Base-by-base conservation (phyloP, 2,797 vertebrate genomes). In the Trachops cirrhosus region DNA sequence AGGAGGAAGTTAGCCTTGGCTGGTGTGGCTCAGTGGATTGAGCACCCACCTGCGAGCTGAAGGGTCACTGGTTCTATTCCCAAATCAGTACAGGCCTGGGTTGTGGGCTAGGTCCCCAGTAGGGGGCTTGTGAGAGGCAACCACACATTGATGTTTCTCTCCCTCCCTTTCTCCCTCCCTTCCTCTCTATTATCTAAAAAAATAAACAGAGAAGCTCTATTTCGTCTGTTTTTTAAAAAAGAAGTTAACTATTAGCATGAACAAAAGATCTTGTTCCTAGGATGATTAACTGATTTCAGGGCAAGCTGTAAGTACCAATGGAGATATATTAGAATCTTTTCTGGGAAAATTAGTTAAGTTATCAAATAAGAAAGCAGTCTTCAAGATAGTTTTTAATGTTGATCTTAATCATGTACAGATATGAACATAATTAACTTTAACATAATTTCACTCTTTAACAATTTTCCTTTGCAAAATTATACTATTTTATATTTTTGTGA, bases 301-400 rank as follows among this genome's bases (percentile, higher is more conserved):
- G 67, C 52, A 93, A 75, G 22, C 46, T 57, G 22, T 44, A 80
- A 59, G 14, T 73, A 92, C n/a, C 41, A 92, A 5, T 59, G 48
- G 59, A 93, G 73, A 84, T 57, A 79, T 41, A 86, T 16, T 87
- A 34, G 68, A 94, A 68, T 57, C 26, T 93, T 91, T 74, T 89
- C 22, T 85, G 16, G 77, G 59, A 91, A 85, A 90, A 89, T 90
- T 83, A 41, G 24, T 92, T 62, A 87, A 79, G 85, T 87, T 94
- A 92, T 90, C 15, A 75, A 84, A 96, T 77, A 32, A n/a, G 46
- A 89, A 68, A 80, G 48, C 14, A 68, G 6, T 91, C 59, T 93
- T 96, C 32, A 74, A 46, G 32, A 75, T 85, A 67, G 10, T 83
- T 1, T 77, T 96, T 86, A 94, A 22, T 95, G 18, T 96, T 95